Conservation (phyloP, 2,113 vertebrate species). For the Centrocercus urophasianus region DNA sequence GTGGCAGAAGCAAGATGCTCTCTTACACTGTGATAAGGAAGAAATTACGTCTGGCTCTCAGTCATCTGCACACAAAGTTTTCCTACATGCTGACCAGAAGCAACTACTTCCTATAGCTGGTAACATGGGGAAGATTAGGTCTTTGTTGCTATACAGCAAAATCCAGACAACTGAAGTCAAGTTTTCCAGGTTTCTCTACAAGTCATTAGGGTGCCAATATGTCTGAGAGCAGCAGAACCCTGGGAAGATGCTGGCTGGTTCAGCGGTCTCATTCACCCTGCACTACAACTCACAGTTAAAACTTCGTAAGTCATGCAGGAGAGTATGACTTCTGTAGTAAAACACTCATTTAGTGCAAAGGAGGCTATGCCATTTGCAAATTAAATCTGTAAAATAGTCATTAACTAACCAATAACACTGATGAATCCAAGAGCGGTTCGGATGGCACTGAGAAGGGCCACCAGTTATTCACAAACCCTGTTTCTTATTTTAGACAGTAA, state of each 20-base stretch:
- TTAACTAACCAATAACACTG: background rate
- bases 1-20: background rate
- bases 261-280: background rate
- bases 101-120: background rate
- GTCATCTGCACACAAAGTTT: background rate
- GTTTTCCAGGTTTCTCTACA: background rate
- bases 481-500: background rate
- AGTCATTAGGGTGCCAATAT: rapidly evolving
- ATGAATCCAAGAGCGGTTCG: background rate
- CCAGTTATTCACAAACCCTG: background rate
- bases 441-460: background rate
- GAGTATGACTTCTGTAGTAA: background rate
- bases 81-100: background rate
- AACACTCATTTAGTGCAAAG: background rate
- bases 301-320: background rate
- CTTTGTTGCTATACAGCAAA: background rate
- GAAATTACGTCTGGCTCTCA: background rate
- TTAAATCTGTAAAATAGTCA: background rate
- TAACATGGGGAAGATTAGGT: background rate
- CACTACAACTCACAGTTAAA: background rate
- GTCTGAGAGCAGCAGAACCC: background rate
- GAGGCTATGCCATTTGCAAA: background rate
- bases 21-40: background rate
- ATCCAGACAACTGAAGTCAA: background rate
- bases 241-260: background rate